These are phyloP conservation scores for Trinectes maculatus DNA, from an alignment of 2,113 vertebrate species.

Conservation along the genomic window DNA sequence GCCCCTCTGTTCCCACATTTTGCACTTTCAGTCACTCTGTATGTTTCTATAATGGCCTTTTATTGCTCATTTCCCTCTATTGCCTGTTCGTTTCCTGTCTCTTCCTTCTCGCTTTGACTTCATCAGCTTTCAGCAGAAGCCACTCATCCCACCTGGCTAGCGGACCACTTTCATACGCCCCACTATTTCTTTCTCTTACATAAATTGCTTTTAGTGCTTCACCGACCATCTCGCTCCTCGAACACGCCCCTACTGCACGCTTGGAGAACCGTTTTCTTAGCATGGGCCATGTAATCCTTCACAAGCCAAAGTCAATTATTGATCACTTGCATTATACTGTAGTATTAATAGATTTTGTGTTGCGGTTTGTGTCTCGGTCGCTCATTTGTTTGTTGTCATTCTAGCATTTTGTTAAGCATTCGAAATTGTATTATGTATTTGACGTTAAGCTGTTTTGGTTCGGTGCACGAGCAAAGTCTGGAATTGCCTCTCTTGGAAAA, in stretches of 20 bases:
- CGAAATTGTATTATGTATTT: too few relatives aligned
- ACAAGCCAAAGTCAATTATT: conserved; percentile 1
- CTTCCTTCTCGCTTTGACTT: conserved; percentile 10
- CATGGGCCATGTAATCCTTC: background rate
- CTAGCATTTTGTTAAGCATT: too few relatives aligned
- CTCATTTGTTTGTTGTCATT: background rate
- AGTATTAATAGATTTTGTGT: too few relatives aligned
- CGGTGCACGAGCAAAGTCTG: too few relatives aligned
- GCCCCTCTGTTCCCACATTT: background rate
- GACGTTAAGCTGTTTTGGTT: background rate
- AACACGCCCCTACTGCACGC: conserved; percentile 6
- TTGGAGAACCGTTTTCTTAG: background rate
- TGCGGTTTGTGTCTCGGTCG: background rate
- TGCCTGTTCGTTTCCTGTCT: conserved; percentile 23
- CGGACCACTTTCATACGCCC: conserved; percentile 45
- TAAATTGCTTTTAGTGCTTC: conserved; percentile 60
- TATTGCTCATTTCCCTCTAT: conserved; percentile 19
- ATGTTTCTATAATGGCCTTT: conserved; percentile 15
- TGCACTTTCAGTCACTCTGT: conserved; percentile 9
- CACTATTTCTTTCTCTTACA: conserved; percentile 36
- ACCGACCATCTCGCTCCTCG: conserved; percentile 40
- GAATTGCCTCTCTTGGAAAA: too few relatives aligned
- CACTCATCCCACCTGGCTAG: conserved; percentile 46
- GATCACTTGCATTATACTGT: conserved; percentile 1
- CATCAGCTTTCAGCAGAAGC: conserved; percentile 33